phyloP scores from a whole-genome alignment of 2,113 vertebrate species.

The Bostrychus sinensis region DNA sequence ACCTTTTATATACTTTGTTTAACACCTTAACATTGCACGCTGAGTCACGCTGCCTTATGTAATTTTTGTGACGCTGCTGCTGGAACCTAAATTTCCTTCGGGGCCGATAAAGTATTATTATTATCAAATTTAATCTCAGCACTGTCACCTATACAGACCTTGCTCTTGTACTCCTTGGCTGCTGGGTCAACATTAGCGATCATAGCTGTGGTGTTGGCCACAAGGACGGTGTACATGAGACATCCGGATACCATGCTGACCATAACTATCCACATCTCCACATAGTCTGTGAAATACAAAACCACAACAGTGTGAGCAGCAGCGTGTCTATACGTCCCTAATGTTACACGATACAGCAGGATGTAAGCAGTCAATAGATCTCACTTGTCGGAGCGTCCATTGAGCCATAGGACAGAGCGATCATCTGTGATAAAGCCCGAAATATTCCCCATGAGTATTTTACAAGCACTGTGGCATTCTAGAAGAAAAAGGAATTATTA shows the following conservation, averaged over 20 bases:
- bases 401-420: constrained; percentile 76
- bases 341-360: not conserved
- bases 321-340: constrained; percentile 3
- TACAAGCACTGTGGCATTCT: constrained; percentile 76
- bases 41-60: too few relatives aligned
- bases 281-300: constrained; percentile 67
- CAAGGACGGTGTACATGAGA: constrained; percentile 77
- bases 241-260: constrained; percentile 80
- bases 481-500: constrained; percentile 20
- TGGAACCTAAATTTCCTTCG: too few relatives aligned
- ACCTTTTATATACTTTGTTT: too few relatives aligned
- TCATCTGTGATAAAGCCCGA: constrained; percentile 79
- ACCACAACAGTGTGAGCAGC: not conserved
- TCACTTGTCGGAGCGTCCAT: constrained; percentile 76
- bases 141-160: constrained; percentile 61
- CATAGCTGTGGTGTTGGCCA: constrained; percentile 76
- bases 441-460: constrained; percentile 81
- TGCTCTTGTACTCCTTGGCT: constrained; percentile 76
- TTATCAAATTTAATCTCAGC: too few relatives aligned
- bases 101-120: too few relatives aligned
- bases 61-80: too few relatives aligned
- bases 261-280: constrained; percentile 80
- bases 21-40: too few relatives aligned
- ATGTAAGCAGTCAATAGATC: constrained; percentile 12
- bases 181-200: constrained; percentile 73